Conservation (phyloP, 1,140 invertebrate species). For the Drosophila pachea region DNA sequence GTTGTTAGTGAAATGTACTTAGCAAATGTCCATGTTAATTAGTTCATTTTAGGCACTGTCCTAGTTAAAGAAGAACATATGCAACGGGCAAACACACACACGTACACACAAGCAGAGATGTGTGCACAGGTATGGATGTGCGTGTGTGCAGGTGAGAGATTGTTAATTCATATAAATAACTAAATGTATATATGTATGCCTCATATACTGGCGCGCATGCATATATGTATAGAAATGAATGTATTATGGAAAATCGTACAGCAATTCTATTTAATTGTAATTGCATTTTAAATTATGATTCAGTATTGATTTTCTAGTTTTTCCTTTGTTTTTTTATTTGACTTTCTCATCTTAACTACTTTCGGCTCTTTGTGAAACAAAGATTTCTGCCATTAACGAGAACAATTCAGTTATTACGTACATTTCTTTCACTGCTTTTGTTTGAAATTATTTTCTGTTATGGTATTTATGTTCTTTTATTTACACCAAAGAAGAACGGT, state of each 20-base stretch:
- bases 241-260: background rate
- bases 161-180: conserved; percentile 7
- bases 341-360: background rate
- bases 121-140: background rate
- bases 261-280: background rate
- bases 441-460: background rate
- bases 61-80: background rate
- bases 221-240: conserved; percentile 1
- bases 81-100: background rate
- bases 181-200: conserved; percentile 8
- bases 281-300: conserved; percentile 31
- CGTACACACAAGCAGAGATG: background rate
- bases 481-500: conserved; percentile 23
- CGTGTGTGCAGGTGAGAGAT: background rate
- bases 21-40: conserved; percentile 2
- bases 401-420: background rate
- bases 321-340: conserved; percentile 15
- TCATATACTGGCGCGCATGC: background rate
- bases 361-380: background rate
- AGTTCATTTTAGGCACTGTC: conserved; percentile 3
- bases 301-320: conserved; percentile 44
- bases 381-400: no score
- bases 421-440: background rate
- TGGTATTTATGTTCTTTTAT: conserved; percentile 13
- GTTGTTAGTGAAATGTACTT: conserved; percentile 8